phyloP scores from a whole-genome alignment of 1,140 invertebrate genomes.

The Hesperophylax magnus region DNA sequence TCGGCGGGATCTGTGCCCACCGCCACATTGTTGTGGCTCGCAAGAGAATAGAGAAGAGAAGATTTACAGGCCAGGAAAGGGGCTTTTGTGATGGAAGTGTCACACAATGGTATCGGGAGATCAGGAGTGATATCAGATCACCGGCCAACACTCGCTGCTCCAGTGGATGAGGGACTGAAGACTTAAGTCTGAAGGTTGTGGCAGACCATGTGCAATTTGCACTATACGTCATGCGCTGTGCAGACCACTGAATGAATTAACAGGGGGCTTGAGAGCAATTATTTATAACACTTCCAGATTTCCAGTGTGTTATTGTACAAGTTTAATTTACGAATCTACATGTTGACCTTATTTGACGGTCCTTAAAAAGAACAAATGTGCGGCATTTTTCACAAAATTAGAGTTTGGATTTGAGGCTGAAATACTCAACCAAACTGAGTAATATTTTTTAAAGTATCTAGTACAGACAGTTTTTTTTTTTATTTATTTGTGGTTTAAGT shows the following conservation, averaged over 20 bases:
- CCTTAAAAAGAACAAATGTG: too few relatives aligned
- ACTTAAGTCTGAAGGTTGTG: not conserved
- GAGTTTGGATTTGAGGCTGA: too few relatives aligned
- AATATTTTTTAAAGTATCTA: too few relatives aligned
- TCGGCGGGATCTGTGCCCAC: constrained; percentile 40
- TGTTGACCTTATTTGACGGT: too few relatives aligned
- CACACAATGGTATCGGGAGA: constrained; percentile 53
- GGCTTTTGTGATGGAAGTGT: constrained; percentile 52
- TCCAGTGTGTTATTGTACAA: too few relatives aligned
- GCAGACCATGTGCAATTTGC: not conserved
- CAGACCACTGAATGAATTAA: not conserved
- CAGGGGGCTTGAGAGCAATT: not conserved
- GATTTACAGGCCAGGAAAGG: constrained; percentile 32
- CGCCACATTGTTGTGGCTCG: constrained; percentile 53
- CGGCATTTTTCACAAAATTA: too few relatives aligned
- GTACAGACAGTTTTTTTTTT: too few relatives aligned
- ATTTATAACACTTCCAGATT: not conserved
- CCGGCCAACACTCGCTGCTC: not conserved
- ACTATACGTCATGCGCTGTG: not conserved
- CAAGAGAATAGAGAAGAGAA: constrained; percentile 13
- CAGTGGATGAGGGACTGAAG: too few relatives aligned
- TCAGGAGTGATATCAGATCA: constrained; percentile 50
- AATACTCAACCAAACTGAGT: too few relatives aligned
- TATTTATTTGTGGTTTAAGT: too few relatives aligned
- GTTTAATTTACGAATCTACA: too few relatives aligned